Evolutionary conservation across 2,888 invertebrate species (phyloP), one percentile per base, ranked within the genome.

Genomic region (Cactoblastis cactorum): DNA sequence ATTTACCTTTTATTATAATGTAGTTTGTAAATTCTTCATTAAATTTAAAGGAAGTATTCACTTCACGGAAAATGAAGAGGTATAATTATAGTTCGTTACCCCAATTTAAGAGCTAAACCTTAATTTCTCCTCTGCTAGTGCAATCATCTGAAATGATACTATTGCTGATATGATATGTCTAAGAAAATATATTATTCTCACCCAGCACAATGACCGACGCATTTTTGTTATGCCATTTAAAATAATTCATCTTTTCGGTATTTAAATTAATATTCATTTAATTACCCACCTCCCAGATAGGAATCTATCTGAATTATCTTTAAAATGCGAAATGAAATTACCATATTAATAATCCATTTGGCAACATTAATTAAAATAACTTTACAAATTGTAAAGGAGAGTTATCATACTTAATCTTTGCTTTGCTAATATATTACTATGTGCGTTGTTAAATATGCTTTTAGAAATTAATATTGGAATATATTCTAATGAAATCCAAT

Each of bases 221-320:
- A 62, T 62, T 68, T 69, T 68, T 67, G 70, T 71, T 76, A 71
- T 68, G 66, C 71, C 58, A 68, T 73, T 73, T 71, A 67, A 74
- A 70, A 62, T 70, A 64, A 69, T 69, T 73, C 70, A 63, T 74
- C 64, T 65, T 61, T 67, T 71, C 71, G 61, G 59, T 73, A 83
- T 81, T 72, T 73, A 81, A 82, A 86, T 80, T 75, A 72, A 77
- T 75, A 70, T 71, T 57, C 65, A 61, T 74, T 71, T 82, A 78
- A 83, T 83, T 83, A 77, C 71, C 61, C 57, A 57, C 56, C 57
- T 58, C 58, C 56, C 62, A 63, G 67, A 77, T 74, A 74, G 71
- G 58, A 65, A 67, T 71, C 67, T 67, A 67, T 71, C 66, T 65
- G 63, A 67, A 57, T 65, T 65, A 67, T 74, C 64, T 67, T 63